phyloP scores from a whole-genome alignment of 2,113 vertebrate genomes.

The Phalacrocorax pelagicus region DNA sequence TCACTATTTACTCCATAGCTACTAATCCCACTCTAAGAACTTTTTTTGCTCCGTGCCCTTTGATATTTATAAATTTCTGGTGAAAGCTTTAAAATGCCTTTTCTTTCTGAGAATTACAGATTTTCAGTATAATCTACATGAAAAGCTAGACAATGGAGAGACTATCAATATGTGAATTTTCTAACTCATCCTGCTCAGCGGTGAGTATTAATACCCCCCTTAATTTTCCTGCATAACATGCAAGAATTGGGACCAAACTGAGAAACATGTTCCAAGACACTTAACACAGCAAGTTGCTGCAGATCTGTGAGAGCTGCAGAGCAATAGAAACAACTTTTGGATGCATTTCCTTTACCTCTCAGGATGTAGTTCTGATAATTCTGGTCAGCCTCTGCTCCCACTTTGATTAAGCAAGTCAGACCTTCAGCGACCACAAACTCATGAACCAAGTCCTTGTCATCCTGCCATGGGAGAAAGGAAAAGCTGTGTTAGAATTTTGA shows the following conservation, averaged over 20 bases:
- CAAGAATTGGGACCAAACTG: background rate
- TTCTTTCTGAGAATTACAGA: background rate
- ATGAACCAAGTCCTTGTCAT: conserved; percentile 98
- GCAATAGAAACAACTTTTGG: background rate
- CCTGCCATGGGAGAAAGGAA: conserved; percentile 73
- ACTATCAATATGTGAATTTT: background rate
- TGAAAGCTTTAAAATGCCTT: background rate
- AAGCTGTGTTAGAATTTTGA: background rate
- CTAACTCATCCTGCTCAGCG: background rate
- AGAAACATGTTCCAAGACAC: background rate
- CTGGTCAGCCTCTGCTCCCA: conserved; percentile 95
- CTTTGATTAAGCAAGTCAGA: conserved; percentile 94
- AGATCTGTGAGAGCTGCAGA: background rate
- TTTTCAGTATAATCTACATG: background rate
- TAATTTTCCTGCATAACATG: background rate
- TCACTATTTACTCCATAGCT: background rate
- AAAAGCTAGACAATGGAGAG: background rate
- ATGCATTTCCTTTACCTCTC: conserved; percentile 81
- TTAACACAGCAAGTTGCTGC: background rate
- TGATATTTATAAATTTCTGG: background rate
- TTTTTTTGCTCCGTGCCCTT: background rate
- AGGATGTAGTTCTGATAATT: conserved; percentile 99
- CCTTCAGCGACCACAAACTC: conserved; percentile 96
- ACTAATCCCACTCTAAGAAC: background rate
- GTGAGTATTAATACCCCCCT: background rate